A percentile compares a stretch with the other conserved stretches of the same genome.
These are phyloP conservation scores for Peromyscus nudipes DNA, from an alignment of 2,797 vertebrate genomes.

Conservation along the genomic window DNA sequence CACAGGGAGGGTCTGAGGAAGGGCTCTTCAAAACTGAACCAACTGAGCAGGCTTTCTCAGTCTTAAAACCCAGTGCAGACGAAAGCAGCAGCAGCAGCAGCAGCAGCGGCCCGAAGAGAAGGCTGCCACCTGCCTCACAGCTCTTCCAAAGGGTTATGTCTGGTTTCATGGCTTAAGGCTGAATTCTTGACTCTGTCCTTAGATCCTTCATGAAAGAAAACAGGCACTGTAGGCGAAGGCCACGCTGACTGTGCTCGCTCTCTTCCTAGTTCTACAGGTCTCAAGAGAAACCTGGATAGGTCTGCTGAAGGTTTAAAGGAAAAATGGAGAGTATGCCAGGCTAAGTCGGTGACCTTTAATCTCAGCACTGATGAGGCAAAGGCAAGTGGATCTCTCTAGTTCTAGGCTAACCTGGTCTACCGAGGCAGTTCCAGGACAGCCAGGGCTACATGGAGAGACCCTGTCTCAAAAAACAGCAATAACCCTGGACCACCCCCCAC, in stretches of 20 bases:
- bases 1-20: not conserved
- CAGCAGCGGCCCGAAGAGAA: not conserved
- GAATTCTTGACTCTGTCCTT: conserved; percentile 40
- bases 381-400: not conserved
- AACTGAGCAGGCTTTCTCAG: not conserved
- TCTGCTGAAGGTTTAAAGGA: not conserved
- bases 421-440: not conserved
- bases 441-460: not conserved
- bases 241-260: not conserved
- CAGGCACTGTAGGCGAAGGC: not conserved
- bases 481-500: too few species aligned
- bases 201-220: conserved; percentile 52
- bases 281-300: not conserved
- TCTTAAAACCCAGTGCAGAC: conserved; percentile 43
- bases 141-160: not conserved
- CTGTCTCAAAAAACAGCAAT: not conserved
- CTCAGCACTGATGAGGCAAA: not conserved
- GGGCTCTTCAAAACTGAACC: not conserved
- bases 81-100: conserved; percentile 2
- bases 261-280: not conserved
- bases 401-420: not conserved
- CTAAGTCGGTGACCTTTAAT: not conserved
- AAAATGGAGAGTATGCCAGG: not conserved
- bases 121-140: not conserved
- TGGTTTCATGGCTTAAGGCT: conserved; percentile 59